phyloP scores from a whole-genome alignment of 2,888 invertebrate species.

The Papilio demoleus region DNA sequence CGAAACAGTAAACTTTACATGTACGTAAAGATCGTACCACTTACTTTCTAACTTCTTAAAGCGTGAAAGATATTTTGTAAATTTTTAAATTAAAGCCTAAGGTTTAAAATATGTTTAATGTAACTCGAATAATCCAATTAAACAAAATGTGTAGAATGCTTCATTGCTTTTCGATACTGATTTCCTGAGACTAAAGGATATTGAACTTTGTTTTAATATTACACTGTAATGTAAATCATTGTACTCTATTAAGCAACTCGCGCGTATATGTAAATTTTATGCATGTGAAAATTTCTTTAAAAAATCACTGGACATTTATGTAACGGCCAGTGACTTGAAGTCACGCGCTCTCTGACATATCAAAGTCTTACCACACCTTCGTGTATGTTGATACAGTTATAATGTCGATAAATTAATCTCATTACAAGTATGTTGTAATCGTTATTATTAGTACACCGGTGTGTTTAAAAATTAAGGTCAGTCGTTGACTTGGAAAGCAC shows the following conservation, averaged over 20 bases:
- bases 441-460: background rate
- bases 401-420: constrained; percentile 1
- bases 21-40: background rate
- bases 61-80: no score
- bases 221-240: background rate
- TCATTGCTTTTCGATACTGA: background rate
- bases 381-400: background rate
- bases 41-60: no score
- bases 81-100: no score
- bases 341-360: background rate
- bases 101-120: no score
- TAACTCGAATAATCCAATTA: background rate
- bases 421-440: background rate
- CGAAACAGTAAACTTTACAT: constrained; percentile 2
- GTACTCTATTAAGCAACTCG: background rate
- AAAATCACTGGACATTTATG: background rate
- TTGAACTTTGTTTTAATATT: background rate
- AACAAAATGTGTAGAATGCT: no score
- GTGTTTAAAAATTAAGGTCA: constrained; percentile 20
- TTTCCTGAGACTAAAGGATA: background rate
- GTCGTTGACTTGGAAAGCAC: constrained; percentile 15
- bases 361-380: background rate
- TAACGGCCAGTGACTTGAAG: background rate
- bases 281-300: background rate
- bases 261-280: background rate